phyloP scores from a whole-genome alignment of 2,888 invertebrate genomes.

The Agonum fuliginosum region DNA sequence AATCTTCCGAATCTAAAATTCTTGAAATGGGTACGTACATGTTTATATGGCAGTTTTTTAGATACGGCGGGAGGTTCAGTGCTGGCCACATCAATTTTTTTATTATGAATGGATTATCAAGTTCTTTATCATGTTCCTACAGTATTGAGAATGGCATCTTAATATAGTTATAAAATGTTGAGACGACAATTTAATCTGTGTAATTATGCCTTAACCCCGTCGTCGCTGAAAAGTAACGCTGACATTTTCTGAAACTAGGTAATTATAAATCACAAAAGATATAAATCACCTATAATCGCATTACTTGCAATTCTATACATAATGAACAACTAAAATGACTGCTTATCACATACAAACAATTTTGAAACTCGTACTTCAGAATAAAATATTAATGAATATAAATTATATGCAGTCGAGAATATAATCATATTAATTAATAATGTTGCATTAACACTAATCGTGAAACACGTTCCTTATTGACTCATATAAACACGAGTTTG shows the following conservation, averaged over 20 bases:
- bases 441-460: slow-evolving; percentile 11
- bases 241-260: slow-evolving; percentile 27
- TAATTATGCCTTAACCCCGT: slow-evolving; percentile 36
- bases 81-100: no score
- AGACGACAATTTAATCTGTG: slow-evolving; percentile 28
- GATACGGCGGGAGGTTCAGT: no score
- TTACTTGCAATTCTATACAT: slow-evolving; percentile 31
- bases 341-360: slow-evolving; percentile 5
- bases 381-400: slow-evolving; percentile 24
- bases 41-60: no score
- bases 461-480: slow-evolving; percentile 2
- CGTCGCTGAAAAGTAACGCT: not conserved
- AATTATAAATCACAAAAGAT: slow-evolving; percentile 31
- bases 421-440: slow-evolving; percentile 33
- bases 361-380: slow-evolving; percentile 26
- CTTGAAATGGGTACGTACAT: no score
- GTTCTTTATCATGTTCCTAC: no score
- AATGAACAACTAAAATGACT: slow-evolving; percentile 26
- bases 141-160: slow-evolving; percentile 1
- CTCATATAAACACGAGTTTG: slow-evolving; percentile 11
- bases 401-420: slow-evolving; percentile 15
- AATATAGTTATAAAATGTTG: slow-evolving; percentile 26
- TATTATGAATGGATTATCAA: no score
- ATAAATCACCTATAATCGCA: slow-evolving; percentile 40
- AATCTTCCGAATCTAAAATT: no score